Conservation (phyloP, 1,140 invertebrate genomes). For the Sarcophaga bullata region DNA sequence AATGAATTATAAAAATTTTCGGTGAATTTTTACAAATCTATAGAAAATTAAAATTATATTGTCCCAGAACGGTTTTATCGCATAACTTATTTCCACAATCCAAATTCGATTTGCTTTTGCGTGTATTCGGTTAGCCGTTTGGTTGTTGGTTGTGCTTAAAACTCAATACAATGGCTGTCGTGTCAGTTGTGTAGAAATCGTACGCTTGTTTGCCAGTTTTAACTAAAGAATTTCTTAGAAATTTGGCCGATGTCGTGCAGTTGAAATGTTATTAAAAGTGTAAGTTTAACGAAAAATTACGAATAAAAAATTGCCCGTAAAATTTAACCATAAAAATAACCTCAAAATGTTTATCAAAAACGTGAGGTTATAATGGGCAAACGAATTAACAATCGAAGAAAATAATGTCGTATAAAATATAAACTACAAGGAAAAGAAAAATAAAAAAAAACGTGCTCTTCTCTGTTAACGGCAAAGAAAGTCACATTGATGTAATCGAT, state of each 20-base stretch:
- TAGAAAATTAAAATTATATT: background rate
- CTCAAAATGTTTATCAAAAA: slow-evolving; percentile 20
- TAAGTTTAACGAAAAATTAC: background rate
- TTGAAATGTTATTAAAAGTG: slow-evolving; percentile 41
- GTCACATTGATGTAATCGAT: slow-evolving; percentile 45
- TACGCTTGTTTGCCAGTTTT: slow-evolving; percentile 35
- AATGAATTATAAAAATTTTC: too few species aligned
- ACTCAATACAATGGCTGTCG: slow-evolving; percentile 34
- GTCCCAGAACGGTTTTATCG: background rate
- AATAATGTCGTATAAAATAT: background rate
- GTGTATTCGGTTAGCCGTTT: background rate
- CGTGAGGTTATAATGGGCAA: background rate
- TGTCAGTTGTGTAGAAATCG: slow-evolving; percentile 35
- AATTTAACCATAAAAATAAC: slow-evolving; percentile 28
- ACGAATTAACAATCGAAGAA: background rate
- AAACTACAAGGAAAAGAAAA: background rate
- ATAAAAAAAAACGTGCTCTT: slow-evolving; percentile 34
- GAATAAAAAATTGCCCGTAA: background rate
- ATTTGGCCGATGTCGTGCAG: slow-evolving; percentile 27
- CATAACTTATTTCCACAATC: slow-evolving; percentile 14
- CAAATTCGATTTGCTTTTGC: slow-evolving; percentile 18
- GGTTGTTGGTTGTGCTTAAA: slow-evolving; percentile 29
- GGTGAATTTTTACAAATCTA: too few species aligned
- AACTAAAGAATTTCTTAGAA: slow-evolving; percentile 24
- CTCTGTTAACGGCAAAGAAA: background rate